These are phyloP conservation scores for Synanthedon formicaeformis DNA, from an alignment of 2,888 invertebrate species.

Conservation along the genomic window DNA sequence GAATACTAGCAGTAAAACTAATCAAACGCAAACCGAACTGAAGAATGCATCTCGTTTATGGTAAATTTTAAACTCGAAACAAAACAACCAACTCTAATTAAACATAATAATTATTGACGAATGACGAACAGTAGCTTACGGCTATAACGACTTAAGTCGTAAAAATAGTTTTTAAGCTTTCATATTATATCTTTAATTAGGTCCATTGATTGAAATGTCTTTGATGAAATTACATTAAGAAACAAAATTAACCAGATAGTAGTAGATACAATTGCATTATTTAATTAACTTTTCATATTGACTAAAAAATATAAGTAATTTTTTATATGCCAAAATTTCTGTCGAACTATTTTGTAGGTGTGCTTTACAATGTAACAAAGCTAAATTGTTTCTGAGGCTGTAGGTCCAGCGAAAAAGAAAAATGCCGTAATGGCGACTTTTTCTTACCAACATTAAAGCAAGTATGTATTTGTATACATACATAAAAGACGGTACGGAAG, in stretches of 20 bases:
- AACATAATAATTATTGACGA: constrained; percentile 31
- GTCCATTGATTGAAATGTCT: background rate
- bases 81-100: constrained; percentile 32
- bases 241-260: too few relatives aligned
- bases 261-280: too few relatives aligned
- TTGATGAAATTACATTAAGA: background rate
- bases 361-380: too few relatives aligned
- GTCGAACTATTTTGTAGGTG: too few relatives aligned
- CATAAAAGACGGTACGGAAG: background rate
- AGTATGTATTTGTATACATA: too few relatives aligned
- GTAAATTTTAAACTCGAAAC: constrained; percentile 21
- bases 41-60: constrained; percentile 29
- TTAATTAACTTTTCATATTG: too few relatives aligned
- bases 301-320: too few relatives aligned
- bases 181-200: constrained; percentile 3
- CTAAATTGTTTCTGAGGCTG: too few relatives aligned
- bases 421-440: too few relatives aligned
- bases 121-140: constrained; percentile 31
- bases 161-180: constrained; percentile 4
- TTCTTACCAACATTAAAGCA: too few relatives aligned
- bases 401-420: too few relatives aligned
- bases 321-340: too few relatives aligned
- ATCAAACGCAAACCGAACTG: constrained; percentile 29
- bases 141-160: constrained; percentile 5
- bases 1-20: constrained; percentile 26